Evolutionary conservation across 1,140 invertebrate species (phyloP).

Genomic region (Zaprionus tsacasi): DNA sequence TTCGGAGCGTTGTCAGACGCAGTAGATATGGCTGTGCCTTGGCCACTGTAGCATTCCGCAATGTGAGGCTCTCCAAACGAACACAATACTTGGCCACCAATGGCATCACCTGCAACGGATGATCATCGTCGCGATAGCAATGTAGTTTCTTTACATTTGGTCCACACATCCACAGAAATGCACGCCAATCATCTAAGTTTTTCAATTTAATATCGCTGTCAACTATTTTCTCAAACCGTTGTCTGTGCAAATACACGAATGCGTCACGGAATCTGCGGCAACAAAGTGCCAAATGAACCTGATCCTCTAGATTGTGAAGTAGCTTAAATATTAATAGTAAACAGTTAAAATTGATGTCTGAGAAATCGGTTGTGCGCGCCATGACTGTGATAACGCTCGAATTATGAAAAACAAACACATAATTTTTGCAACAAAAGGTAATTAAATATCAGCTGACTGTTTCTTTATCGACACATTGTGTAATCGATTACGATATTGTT

Average conservation of each 20-base stretch:
- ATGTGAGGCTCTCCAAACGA: conserved; percentile 52
- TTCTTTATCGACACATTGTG: neutral
- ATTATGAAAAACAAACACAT: conserved; percentile 28
- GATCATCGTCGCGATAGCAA: conserved; percentile 65
- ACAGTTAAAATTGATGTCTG: conserved; percentile 60
- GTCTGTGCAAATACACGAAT: conserved; percentile 55
- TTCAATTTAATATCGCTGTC: conserved; percentile 56
- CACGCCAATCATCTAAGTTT: conserved; percentile 65
- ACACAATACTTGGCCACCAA: conserved; percentile 59
- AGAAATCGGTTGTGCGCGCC: conserved; percentile 66
- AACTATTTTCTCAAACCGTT: conserved; percentile 51
- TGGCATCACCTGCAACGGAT: conserved; percentile 61
- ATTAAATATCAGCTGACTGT: conserved; percentile 33
- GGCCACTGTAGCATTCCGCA: conserved; percentile 59
- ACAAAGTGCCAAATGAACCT: conserved; percentile 63
- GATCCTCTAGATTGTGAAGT: conserved; percentile 57
- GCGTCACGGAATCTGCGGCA: conserved; percentile 64
- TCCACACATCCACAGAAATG: conserved; percentile 67
- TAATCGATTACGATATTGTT: conserved; percentile 12
- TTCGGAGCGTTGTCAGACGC: conserved; percentile 38
- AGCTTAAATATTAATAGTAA: conserved; percentile 61
- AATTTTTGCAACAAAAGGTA: conserved; percentile 41
- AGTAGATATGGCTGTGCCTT: conserved; percentile 52
- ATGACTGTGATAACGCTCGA: conserved; percentile 40
- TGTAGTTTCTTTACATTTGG: conserved; percentile 45